A percentile compares a stretch with the other conserved stretches of the same genome.
Conservation (phyloP, 2,888 invertebrate genomes). For the Galerucella pusilla region DNA sequence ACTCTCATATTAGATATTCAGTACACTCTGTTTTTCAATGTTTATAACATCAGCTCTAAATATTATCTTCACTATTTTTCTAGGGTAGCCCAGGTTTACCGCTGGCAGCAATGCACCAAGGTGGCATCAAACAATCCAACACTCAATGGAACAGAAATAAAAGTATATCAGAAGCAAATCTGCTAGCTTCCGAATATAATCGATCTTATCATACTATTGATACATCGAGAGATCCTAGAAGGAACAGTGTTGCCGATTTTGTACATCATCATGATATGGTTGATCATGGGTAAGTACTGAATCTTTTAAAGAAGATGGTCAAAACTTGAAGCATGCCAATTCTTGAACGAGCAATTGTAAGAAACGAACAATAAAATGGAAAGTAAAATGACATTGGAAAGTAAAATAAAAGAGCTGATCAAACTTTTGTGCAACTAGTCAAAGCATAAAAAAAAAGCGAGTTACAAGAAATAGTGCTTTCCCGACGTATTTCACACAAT, state of each 20-base stretch:
- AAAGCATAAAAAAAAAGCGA: no score
- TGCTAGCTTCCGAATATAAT: constrained; percentile 73
- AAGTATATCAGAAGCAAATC: constrained; percentile 89
- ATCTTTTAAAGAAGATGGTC: background rate
- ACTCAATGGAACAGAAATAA: constrained; percentile 67
- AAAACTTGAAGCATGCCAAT: no score
- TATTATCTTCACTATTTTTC: constrained; percentile 5
- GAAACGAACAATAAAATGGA: no score
- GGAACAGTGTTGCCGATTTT: constrained; percentile 73
- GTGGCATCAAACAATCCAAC: constrained; percentile 69
- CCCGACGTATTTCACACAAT: no score
- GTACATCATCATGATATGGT: constrained; percentile 65
- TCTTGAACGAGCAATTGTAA: no score
- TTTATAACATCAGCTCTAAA: no score
- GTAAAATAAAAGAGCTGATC: no score
- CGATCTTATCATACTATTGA: constrained; percentile 54
- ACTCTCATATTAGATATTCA: no score
- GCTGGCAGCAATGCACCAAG: constrained; percentile 76
- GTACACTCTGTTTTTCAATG: no score
- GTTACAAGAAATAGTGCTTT: no score
- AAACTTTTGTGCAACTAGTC: no score
- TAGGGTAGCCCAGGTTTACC: constrained; percentile 67
- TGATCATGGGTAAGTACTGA: constrained; percentile 67
- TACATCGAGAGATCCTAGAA: constrained; percentile 64
- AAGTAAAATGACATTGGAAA: no score